Percentiles rank a stretch among this genome's conserved stretches.
These are phyloP conservation scores for Syngnathus scovelli DNA, from an alignment of 2,113 vertebrate genomes.

Conservation along the genomic window DNA sequence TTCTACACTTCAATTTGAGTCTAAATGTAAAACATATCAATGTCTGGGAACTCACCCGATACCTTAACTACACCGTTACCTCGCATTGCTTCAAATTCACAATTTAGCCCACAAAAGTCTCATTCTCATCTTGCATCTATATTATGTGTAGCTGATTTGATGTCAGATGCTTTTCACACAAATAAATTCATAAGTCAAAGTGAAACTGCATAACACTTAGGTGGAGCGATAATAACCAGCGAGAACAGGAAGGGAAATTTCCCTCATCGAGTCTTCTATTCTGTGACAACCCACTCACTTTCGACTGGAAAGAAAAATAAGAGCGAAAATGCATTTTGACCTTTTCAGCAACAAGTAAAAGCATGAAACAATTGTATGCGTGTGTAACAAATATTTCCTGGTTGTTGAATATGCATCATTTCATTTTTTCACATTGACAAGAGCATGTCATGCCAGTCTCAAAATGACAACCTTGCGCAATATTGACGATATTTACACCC, in stretches of 20 bases:
- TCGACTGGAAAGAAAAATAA: slow-evolving; percentile 5
- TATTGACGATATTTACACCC: background rate
- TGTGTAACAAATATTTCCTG: background rate
- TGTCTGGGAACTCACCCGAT: background rate
- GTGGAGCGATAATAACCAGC: background rate
- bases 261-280: background rate
- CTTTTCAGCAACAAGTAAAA: background rate
- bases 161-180: background rate
- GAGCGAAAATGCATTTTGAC: background rate
- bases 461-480: background rate
- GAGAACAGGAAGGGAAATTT: slow-evolving; percentile 1
- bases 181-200: slow-evolving; percentile 3
- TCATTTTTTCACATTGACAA: background rate
- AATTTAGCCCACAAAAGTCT: background rate
- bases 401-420: background rate
- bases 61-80: background rate
- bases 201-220: background rate
- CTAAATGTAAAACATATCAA: no score
- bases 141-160: background rate
- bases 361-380: background rate
- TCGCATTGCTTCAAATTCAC: no score
- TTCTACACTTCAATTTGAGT: no score
- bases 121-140: background rate
- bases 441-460: background rate
- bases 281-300: slow-evolving; percentile 11